Base-by-base conservation (phyloP, 2,797 vertebrate genomes). In the Acipenser oxyrinchus region DNA sequence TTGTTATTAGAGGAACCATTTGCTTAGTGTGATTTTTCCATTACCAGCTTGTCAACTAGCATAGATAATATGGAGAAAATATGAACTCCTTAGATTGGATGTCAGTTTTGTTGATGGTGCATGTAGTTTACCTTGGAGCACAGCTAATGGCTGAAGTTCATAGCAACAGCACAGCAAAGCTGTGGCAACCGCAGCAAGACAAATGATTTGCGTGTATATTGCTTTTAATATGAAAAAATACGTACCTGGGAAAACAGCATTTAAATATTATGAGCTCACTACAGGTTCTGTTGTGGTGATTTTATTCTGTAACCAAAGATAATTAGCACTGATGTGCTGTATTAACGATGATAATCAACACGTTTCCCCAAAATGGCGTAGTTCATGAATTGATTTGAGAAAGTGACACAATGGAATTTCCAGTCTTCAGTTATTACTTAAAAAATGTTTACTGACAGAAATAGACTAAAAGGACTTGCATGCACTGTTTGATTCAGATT, bases 1-100 rank as follows among this genome's bases (percentile, higher is more conserved):
- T 98, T 96, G 93, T 98, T 97, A 97, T 98, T 98, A 97, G 93
- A 92, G 89, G 91, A 97, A 91, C 94, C 94, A 98, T 98, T 98
- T 97, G 94, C 95, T 95, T 96, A 93, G 94, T 93, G 95, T 95
- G 93, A 94, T 96, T 95, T 98, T 97, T 96, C 95, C 94, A 96
- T 97, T 96, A 98, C 93, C 87, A 83, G 84, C 93, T 94, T 97
- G 95, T 98, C 95, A 97, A 87, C 89, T 89, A 87, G 90, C 89
- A 91, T 93, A 92, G 94, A 95, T 96, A 93, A 95, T 95, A 89
- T 86, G 86, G 89, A 88, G 82, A 87, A 86, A 91, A 91, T 92
- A 89, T 94, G 92, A 94, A 94, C 93, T 89, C 90, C 88, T 82
- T 89, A 93, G 93, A 94, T 93, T 90, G 93, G 87, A 89, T 94